These are phyloP conservation scores for Drosophila monieri DNA, from an alignment of 2,888 invertebrate genomes.

Conservation along the genomic window DNA sequence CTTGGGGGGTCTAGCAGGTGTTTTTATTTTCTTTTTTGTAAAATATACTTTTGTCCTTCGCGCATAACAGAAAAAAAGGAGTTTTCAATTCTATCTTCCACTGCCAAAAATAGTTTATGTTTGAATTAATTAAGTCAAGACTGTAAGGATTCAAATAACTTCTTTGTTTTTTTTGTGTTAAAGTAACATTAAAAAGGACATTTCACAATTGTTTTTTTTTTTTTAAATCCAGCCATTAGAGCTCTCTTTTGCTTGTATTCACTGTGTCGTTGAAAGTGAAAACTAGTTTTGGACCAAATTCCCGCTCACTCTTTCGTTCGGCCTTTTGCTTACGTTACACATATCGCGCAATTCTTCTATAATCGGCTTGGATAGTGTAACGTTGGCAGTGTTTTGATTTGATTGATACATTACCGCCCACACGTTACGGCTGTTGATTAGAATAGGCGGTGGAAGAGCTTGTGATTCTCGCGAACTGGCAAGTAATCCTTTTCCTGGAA, in stretches of 20 bases:
- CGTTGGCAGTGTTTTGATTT: not conserved
- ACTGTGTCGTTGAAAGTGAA: slow-evolving; percentile 31
- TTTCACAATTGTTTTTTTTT: not conserved
- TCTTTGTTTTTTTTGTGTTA: no score
- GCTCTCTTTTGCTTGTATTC: not conserved
- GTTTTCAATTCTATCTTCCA: not conserved
- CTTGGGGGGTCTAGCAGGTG: not conserved
- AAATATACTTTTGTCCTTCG: not conserved
- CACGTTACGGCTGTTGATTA: slow-evolving; percentile 18
- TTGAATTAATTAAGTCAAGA: no score
- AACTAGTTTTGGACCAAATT: slow-evolving; percentile 36
- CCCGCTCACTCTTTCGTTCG: slow-evolving; percentile 32
- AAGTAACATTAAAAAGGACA: no score
- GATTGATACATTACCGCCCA: slow-evolving; percentile 1
- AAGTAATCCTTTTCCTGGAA: slow-evolving; percentile 19
- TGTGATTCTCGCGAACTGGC: no score
- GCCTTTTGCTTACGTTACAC: slow-evolving; percentile 42
- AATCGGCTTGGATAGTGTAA: slow-evolving; percentile 5
- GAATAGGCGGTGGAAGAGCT: not conserved
- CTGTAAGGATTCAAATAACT: no score
- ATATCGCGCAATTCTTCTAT: slow-evolving; percentile 19
- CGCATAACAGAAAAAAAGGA: no score
- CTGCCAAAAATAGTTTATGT: not conserved
- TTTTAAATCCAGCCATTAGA: not conserved
- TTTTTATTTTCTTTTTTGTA: no score